Conservation (phyloP, 2,888 invertebrate genomes). For the Itoplectis maculator region DNA sequence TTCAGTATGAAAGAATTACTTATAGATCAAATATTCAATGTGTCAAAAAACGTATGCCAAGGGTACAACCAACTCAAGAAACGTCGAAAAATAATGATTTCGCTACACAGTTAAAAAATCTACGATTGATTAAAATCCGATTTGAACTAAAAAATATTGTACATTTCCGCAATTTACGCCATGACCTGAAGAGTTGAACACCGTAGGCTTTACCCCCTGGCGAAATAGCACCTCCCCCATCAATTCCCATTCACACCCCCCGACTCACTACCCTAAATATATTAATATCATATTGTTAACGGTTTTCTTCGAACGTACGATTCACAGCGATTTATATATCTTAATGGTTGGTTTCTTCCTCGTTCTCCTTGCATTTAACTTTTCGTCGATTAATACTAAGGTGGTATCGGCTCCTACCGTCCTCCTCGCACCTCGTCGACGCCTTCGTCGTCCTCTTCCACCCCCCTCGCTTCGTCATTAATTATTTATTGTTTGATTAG, state of each 20-base stretch:
- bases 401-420: background rate
- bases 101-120: background rate
- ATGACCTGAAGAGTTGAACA: constrained; percentile 42
- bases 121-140: background rate
- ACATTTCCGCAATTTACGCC: constrained; percentile 26
- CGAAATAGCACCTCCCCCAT: constrained; percentile 48
- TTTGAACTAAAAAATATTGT: constrained; percentile 27
- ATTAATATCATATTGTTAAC: constrained; percentile 60
- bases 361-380: constrained; percentile 36
- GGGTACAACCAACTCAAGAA: too few species aligned
- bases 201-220: constrained; percentile 43
- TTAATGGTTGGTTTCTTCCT: constrained; percentile 35
- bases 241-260: constrained; percentile 27
- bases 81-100: too few species aligned
- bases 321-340: constrained; percentile 64
- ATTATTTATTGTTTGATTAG: constrained; percentile 83
- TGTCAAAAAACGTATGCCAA: too few species aligned
- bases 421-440: constrained; percentile 16
- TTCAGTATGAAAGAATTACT: too few species aligned
- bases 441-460: constrained; percentile 17
- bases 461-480: constrained; percentile 57
- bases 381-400: constrained; percentile 32
- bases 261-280: constrained; percentile 49
- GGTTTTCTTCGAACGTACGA: constrained; percentile 57
- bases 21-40: too few species aligned